Evolutionary conservation across 2,888 invertebrate species (phyloP).

Genomic region (Oscheius sp.): DNA sequence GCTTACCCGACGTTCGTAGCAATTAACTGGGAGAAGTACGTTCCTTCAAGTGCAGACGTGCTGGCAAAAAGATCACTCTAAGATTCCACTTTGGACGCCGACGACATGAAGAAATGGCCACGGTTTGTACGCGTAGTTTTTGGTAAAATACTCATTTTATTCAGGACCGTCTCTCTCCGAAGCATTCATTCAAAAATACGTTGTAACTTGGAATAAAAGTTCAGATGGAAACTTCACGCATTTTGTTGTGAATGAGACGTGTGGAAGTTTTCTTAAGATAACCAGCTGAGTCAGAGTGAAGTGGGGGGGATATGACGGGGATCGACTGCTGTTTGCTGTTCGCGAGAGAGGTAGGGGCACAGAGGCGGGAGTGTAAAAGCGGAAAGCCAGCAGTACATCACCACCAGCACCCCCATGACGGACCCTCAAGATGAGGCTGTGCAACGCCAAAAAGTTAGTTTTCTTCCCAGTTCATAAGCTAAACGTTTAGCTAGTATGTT

Average conservation of each 20-base stretch:
- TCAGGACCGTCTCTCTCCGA: too few relatives aligned
- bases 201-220: too few relatives aligned
- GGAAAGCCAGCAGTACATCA: slow-evolving; percentile 17
- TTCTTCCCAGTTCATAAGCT: background rate
- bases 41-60: slow-evolving; percentile 36
- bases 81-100: slow-evolving; percentile 10
- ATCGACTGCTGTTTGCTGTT: slow-evolving; percentile 33
- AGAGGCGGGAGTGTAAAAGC: slow-evolving; percentile 24
- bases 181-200: too few relatives aligned
- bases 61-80: background rate
- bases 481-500: too few relatives aligned
- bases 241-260: background rate
- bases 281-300: slow-evolving; percentile 39
- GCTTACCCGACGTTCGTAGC: slow-evolving; percentile 38
- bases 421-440: slow-evolving; percentile 54
- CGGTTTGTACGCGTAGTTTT: too few relatives aligned
- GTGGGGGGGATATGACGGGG: slow-evolving; percentile 35
- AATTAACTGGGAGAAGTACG: slow-evolving; percentile 33
- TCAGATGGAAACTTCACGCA: too few relatives aligned
- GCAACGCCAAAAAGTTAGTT: slow-evolving; percentile 54
- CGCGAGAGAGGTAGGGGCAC: slow-evolving; percentile 33
- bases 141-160: too few relatives aligned
- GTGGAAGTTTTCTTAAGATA: slow-evolving; percentile 24
- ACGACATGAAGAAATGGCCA: slow-evolving; percentile 1
- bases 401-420: slow-evolving; percentile 29